Conservation (phyloP, 2,113 vertebrate species). For the pig (Sus scrofa) region DNA sequence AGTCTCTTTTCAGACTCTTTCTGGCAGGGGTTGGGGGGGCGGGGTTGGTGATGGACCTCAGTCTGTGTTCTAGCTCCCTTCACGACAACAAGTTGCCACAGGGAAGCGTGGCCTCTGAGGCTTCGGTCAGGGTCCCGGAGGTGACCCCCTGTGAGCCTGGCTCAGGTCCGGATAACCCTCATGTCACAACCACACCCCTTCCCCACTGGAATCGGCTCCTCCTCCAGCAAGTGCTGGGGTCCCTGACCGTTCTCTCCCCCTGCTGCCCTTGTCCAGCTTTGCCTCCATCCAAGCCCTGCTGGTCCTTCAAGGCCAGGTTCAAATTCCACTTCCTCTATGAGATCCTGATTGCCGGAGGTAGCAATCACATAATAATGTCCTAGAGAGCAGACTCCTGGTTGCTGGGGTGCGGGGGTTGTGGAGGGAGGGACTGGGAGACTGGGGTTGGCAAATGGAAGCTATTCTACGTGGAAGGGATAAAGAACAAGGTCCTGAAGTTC, state of each 20-base stretch:
- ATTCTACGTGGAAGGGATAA: no score
- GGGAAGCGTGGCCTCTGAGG: background rate
- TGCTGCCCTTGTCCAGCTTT: no score
- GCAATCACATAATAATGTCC: background rate
- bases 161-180: fast-evolving
- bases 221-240: background rate
- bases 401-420: no score
- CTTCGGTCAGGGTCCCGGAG: background rate
- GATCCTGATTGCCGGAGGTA: background rate
- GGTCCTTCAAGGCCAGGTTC: background rate
- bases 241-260: no score
- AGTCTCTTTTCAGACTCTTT: background rate
- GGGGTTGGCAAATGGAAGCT: no score
- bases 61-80: background rate
- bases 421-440: no score
- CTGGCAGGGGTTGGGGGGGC: background rate
- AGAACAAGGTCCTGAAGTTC: no score
- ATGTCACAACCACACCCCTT: fast-evolving
- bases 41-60: background rate
- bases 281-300: background rate
- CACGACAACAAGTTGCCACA: background rate
- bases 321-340: background rate
- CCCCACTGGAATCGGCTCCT: fast-evolving
- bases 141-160: no score
- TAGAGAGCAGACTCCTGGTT: no score